phyloP scores from a whole-genome alignment of 2,797 vertebrate species.

The Eidolon dupreanum region DNA sequence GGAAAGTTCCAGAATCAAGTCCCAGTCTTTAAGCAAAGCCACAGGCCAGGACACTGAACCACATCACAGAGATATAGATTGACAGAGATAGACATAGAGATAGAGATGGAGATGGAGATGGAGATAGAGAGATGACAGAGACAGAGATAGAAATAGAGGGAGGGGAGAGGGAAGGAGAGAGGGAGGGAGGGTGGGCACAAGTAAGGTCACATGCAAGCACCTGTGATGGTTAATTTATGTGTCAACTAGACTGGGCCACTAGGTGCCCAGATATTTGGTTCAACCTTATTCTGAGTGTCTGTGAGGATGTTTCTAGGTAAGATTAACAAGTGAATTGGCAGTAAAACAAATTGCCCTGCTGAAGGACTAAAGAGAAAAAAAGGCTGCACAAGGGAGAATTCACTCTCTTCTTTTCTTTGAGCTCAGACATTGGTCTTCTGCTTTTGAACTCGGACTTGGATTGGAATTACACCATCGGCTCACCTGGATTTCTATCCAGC shows the following conservation, averaged over 20 bases:
- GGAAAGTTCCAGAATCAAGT: not conserved
- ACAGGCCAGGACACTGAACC: not conserved
- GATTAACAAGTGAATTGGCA: not conserved
- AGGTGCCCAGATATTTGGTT: not conserved
- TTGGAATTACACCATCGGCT: not conserved
- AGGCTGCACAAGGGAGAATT: not conserved
- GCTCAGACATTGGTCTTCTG: not conserved
- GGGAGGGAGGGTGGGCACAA: too few relatives aligned
- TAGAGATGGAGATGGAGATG: accelerated
- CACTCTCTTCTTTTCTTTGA: not conserved
- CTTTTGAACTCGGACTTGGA: not conserved
- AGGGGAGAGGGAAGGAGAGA: too few relatives aligned
- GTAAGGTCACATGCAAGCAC: not conserved
- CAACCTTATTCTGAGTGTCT: not conserved
- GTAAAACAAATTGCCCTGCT: not conserved
- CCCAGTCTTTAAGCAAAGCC: not conserved
- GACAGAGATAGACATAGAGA: not conserved
- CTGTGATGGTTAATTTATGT: not conserved
- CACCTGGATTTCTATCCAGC: not conserved
- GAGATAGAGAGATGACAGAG: not conserved
- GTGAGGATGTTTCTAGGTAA: not conserved
- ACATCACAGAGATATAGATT: not conserved
- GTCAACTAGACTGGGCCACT: not conserved
- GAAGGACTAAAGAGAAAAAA: not conserved
- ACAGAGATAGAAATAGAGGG: too few relatives aligned